These are phyloP conservation scores for Adelges cooleyi DNA, from an alignment of 1,140 invertebrate species.

Conservation along the genomic window DNA sequence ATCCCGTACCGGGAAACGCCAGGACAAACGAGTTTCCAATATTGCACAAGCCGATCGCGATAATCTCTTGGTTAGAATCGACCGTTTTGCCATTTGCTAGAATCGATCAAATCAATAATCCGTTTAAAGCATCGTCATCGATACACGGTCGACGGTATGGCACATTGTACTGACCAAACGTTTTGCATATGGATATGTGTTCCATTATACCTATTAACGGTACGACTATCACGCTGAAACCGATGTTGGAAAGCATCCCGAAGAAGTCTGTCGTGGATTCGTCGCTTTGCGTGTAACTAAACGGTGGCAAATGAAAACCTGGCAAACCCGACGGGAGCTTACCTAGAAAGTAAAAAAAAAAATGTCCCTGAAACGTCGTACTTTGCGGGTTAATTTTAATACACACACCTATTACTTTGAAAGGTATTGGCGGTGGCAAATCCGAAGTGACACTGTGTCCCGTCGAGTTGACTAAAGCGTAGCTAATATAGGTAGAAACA, in stretches of 20 bases:
- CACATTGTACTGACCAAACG: slow-evolving; percentile 46
- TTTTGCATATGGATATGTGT: slow-evolving; percentile 73
- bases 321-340: slow-evolving; percentile 58
- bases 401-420: slow-evolving; percentile 6
- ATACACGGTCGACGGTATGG: too few species aligned
- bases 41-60: slow-evolving; percentile 69
- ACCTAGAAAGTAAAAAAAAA: slow-evolving; percentile 34
- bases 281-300: slow-evolving; percentile 43
- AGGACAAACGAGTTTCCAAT: slow-evolving; percentile 78
- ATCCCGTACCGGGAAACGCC: slow-evolving; percentile 72
- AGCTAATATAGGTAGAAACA: slow-evolving; percentile 47
- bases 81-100: slow-evolving; percentile 55
- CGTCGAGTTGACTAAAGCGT: slow-evolving; percentile 39
- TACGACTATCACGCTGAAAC: slow-evolving; percentile 62
- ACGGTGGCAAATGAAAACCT: slow-evolving; percentile 49
- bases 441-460: background rate
- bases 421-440: background rate
- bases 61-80: slow-evolving; percentile 72
- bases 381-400: too few species aligned
- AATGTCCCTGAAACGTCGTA: too few species aligned
- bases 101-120: too few species aligned
- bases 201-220: slow-evolving; percentile 72
- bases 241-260: slow-evolving; percentile 58
- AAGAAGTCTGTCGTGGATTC: slow-evolving; percentile 41
- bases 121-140: too few species aligned